phyloP scores from a whole-genome alignment of 2,113 vertebrate species.

The Marmota flaviventris region DNA sequence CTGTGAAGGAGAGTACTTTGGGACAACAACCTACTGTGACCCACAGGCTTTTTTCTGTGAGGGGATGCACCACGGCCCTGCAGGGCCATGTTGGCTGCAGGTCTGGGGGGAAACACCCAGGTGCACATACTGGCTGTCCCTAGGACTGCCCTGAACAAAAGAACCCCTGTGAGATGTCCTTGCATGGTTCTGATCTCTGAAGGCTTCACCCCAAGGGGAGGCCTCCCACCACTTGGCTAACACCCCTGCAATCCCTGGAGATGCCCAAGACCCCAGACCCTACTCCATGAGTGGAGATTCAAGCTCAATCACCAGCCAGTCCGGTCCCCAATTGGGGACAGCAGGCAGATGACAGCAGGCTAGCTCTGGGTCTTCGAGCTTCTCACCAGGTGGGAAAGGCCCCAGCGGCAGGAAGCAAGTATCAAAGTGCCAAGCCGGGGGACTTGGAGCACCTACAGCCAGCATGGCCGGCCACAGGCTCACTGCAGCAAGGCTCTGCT shows the following conservation, averaged over 20 bases:
- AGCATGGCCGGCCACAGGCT: not conserved
- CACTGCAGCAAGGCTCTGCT: not conserved
- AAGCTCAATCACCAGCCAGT: not conserved
- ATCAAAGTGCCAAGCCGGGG: not conserved
- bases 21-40: not conserved
- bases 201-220: not conserved
- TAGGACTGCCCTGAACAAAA: not conserved
- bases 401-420: not conserved
- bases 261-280: not conserved
- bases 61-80: fast-evolving
- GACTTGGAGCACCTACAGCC: not conserved
- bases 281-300: fast-evolving
- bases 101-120: fast-evolving
- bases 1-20: not conserved
- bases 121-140: not conserved
- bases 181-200: fast-evolving
- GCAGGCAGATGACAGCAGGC: not conserved
- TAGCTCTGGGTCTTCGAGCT: not conserved
- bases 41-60: not conserved
- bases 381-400: not conserved
- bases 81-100: no score
- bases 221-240: fast-evolving
- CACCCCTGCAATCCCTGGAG: not conserved
- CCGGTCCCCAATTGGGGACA: not conserved
- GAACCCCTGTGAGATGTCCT: not conserved